Base-by-base conservation (phyloP, 2,888 invertebrate species). In the Megamerina dolium region DNA sequence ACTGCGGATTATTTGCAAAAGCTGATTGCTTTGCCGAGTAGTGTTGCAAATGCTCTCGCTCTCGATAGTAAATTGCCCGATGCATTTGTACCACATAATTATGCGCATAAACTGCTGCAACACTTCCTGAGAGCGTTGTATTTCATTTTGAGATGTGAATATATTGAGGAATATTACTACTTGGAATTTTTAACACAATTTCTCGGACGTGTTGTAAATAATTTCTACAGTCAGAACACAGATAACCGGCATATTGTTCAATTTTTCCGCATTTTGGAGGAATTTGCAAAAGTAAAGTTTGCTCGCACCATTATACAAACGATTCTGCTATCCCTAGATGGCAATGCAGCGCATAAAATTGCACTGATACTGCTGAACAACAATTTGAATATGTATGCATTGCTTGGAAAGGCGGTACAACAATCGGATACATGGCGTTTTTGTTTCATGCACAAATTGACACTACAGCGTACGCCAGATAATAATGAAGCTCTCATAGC, bases 1-100 rank as follows among this genome's bases (percentile, higher is more conserved):
- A 79, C 79, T 75, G 73, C 75, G 46, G 73, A 72, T 26, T 77
- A 76, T 17, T 73, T 83, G 0, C 83, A 83, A 58, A 56, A 78
- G 35, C 56, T 87, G 39, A 70, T 80, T 6, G 82, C 84, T 2
- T 56, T 89, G 38, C 87, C 89, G 0, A 80, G 75, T 55, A 73
- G 82, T 51, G 71, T 88, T 31, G 84, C 86, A 8, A 90, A 90
- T 60, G 75, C 75, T 54, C 30, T 53, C 32, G 73, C 71, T 1
- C 14, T 34, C 14, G 72, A 70, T 2, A 70, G 77, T 21, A 40
- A 49, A 27, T 72, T 79, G 5, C 77, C 80, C 0, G 73, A 75
- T 45, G 72, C 76, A 14, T 86, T 84, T 59, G 68, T 75, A 0
- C 72, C 77, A 1, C 72, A 76, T 13, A 73, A 72, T 17, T 87